Conservation (phyloP, 2,888 invertebrate genomes). For the Carabus problematicus region DNA sequence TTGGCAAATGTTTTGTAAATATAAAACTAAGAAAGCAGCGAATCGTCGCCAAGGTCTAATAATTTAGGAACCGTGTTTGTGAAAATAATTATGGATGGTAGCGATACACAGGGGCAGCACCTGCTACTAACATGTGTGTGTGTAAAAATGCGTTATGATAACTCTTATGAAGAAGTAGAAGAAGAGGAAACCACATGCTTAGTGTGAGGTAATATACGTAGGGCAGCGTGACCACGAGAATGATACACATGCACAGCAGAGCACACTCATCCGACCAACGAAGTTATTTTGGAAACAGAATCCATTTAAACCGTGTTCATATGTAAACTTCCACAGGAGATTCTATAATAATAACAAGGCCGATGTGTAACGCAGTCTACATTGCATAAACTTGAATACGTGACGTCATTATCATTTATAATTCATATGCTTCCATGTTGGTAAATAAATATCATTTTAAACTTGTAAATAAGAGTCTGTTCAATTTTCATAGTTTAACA, state of each 20-base stretch:
- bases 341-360: conserved; percentile 30
- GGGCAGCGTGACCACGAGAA: neutral
- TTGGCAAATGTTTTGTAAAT: conserved; percentile 38
- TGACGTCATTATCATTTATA: conserved; percentile 25
- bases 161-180: too few relatives aligned
- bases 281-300: conserved; percentile 8
- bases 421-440: neutral
- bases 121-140: too few relatives aligned
- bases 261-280: too few relatives aligned
- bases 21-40: conserved; percentile 27
- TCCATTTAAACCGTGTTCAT: conserved; percentile 3
- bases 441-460: too few relatives aligned
- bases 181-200: neutral
- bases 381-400: conserved; percentile 26
- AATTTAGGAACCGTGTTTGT: conserved; percentile 23
- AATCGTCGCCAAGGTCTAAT: conserved; percentile 25
- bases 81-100: too few relatives aligned
- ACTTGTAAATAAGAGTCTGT: too few relatives aligned
- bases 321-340: conserved; percentile 12
- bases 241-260: neutral
- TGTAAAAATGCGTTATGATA: too few relatives aligned
- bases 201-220: too few relatives aligned
- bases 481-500: too few relatives aligned
- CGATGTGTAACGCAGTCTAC: conserved; percentile 12
- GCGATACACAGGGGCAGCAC: too few relatives aligned